Evolutionary conservation across 35 echinoderm and acorn worm genomes (phyloP), one percentile per base, ranked within the genome.

Genomic region (Holothuria glaberrima): DNA sequence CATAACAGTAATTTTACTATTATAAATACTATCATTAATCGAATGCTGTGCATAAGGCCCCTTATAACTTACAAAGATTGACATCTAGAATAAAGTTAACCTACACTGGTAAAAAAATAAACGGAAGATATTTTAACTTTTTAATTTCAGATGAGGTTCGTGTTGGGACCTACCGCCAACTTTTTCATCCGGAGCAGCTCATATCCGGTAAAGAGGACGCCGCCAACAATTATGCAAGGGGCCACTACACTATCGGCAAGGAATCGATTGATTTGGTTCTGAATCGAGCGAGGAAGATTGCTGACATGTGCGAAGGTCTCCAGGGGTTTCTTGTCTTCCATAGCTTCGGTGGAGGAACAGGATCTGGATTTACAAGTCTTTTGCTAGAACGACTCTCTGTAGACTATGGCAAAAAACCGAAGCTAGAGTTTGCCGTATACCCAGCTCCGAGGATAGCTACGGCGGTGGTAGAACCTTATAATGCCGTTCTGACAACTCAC

Each of bases 171-270:
- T 86, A 86, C 41, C 83, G 83, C 24, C 83, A 86, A 63, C 83
- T 86, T 66, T 86, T 59, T 27, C 83, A 86, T 22, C 83, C 83
- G 22, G 83, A 86, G 41, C 83, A 86, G 83, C 29, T 86, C 22
- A 86, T 86, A 36, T 17, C 83, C 32, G 83, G 83, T 14, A 86
- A 86, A 36, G 83, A 86, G 61, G 83, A 86, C 36, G 83, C 83
- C 36, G 83, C 83, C 9, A 86, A 86, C 62, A 86, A 86, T 65
- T 86, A 86, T 86, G 83, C 83, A 6, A 27, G 83, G 12, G 83
- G 83, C 4, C 83, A 86, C 59, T 86, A 86, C 30, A 86, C 83
- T 21, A 38, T 86, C 31, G 83, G 83, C 30, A 86, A 86, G 62
- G 83, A 86, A 28, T 34, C 35, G 33, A 64, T 86, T 31, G 83